Conservation (phyloP, 2,888 invertebrate genomes). For the Ochropleura plecta region DNA sequence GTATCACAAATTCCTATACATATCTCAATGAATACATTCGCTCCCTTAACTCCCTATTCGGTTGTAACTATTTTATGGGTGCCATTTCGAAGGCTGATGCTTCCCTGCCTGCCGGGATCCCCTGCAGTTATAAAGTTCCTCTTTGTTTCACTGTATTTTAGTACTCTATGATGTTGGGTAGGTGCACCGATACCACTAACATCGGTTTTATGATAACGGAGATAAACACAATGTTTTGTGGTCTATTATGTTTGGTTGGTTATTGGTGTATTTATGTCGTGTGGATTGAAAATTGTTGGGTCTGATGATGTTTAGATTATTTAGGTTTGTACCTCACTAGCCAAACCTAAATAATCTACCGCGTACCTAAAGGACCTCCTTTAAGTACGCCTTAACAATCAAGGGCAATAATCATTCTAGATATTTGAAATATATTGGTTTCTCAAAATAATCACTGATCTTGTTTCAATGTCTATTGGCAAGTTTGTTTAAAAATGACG, state of each 20-base stretch:
- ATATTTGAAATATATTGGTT: not conserved
- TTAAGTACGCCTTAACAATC: not conserved
- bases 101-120: slow-evolving; percentile 67
- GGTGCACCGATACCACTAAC: slow-evolving; percentile 60
- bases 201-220: slow-evolving; percentile 52
- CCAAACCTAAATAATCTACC: no score
- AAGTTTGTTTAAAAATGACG: no score
- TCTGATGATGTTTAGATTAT: not conserved
- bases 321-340: not conserved
- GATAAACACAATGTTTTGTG: slow-evolving; percentile 41
- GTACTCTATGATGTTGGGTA: slow-evolving; percentile 57
- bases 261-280: slow-evolving; percentile 10
- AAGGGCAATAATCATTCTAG: not conserved
- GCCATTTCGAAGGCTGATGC: slow-evolving; percentile 77
- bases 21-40: slow-evolving; percentile 57
- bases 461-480: not conserved
- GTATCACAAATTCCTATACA: slow-evolving; percentile 27
- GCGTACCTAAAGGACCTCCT: not conserved
- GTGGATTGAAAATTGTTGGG: not conserved
- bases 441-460: not conserved
- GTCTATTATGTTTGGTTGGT: slow-evolving; percentile 19
- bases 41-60: slow-evolving; percentile 72
- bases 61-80: slow-evolving; percentile 84
- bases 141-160: slow-evolving; percentile 66
- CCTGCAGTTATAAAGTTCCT: slow-evolving; percentile 67